Conservation (phyloP, 2,113 vertebrate species). For the Bubo scandiacus region DNA sequence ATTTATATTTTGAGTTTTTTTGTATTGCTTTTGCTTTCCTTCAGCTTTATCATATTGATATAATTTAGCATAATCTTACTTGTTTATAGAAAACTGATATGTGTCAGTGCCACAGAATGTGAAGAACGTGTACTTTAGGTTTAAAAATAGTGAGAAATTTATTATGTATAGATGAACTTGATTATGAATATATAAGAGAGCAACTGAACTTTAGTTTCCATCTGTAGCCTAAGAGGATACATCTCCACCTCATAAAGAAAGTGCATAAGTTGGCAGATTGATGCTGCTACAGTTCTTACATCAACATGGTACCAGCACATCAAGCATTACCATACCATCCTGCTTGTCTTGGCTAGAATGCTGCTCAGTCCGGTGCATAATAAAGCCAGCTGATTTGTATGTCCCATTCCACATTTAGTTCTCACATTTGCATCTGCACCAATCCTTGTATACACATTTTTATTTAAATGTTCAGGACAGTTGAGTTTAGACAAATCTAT, state of each 20-base stretch:
- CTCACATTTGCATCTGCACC: background rate
- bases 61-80: background rate
- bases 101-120: background rate
- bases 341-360: background rate
- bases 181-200: background rate
- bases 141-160: background rate
- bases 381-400: background rate
- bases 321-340: background rate
- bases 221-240: background rate
- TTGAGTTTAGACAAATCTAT: background rate
- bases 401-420: background rate
- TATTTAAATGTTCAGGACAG: background rate
- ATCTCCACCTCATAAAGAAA: background rate
- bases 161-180: too few relatives aligned
- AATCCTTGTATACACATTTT: background rate
- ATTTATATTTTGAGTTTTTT: background rate
- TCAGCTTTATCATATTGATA: background rate
- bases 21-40: background rate
- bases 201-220: background rate
- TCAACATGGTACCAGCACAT: background rate
- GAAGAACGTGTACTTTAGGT: rapidly evolving
- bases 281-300: background rate
- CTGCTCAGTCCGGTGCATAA: background rate
- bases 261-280: background rate
- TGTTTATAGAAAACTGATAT: background rate